Evolutionary conservation across 1,140 invertebrate genomes (phyloP), one percentile per base, ranked within the genome.

Genomic region (Thaumetopoea pityocampa): DNA sequence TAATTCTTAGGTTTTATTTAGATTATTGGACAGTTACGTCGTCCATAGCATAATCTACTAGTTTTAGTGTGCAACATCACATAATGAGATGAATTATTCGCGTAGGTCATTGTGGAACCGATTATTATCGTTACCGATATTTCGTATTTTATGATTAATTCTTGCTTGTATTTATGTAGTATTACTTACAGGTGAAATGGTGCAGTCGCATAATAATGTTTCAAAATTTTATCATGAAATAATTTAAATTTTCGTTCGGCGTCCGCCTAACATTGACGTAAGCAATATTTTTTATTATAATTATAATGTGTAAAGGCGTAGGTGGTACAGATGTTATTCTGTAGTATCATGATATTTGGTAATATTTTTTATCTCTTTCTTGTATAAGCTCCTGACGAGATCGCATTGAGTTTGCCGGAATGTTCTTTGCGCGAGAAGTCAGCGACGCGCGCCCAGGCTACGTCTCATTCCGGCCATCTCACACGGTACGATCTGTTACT

Each of bases 181-280:
- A 38, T 30, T 41, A 40, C 23, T 40, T 40, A 16, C 15, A 9
- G 8, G 12, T 10, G 11, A 12, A 28, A 41, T 8, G 18, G 27
- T 23, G 37, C 28, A 41, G 29, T 40, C 32, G 26, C n/a, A 17
- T 35, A 43, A 11, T 44, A 23, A 30, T 29, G 11, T 22, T 48
- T 47, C 33, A 19, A 41, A 28, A 41, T 54, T 42, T 52, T 47
- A 43, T 28, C 46, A 53, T 40, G 8, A 51, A 41, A n/a, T 27
- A 48, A 56, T 52, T 41, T 23, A 40, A 30, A 47, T 22, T n/a
- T n/a, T n/a, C n/a, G n/a, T n/a, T 23, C 19, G 37, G 42, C 37
- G 35, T 73, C 71, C 73, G 71, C 73, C 71, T 78, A 67, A 61
- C 30, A 30, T 63, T 61, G 54, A 61, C 55, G 56, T 67, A 59